phyloP scores from a whole-genome alignment of 2,113 vertebrate species.

The Sapajus apella region DNA sequence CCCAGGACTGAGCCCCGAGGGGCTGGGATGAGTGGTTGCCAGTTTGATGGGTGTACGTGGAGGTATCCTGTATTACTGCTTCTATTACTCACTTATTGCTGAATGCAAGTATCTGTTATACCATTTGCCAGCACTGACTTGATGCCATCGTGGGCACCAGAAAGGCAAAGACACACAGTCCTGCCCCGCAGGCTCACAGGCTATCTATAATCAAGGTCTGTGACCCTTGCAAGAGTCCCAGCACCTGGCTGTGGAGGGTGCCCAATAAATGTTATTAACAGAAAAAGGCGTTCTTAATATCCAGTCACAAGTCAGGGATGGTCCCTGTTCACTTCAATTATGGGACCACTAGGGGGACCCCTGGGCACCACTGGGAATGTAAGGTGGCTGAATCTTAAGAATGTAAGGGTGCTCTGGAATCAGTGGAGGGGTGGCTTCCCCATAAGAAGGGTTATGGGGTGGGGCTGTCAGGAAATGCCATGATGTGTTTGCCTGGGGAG shows the following conservation, averaged over 20 bases:
- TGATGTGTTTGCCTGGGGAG: background rate
- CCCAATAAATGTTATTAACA: background rate
- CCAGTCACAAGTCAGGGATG: too few species aligned
- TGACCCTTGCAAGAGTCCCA: background rate
- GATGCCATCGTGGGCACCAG: background rate
- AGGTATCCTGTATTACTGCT: background rate
- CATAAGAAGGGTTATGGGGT: rapidly evolving
- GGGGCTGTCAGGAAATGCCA: background rate
- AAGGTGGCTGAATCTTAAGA: background rate
- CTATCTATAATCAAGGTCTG: background rate
- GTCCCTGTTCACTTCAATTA: background rate
- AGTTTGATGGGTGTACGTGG: constrained; percentile 17
- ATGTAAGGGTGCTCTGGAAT: background rate
- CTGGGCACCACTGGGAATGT: background rate
- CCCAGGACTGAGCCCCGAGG: constrained; percentile 11
- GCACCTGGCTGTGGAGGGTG: background rate
- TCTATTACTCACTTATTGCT: background rate
- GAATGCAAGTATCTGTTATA: background rate
- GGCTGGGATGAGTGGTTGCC: constrained; percentile 39
- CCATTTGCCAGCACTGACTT: background rate
- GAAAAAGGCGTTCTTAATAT: background rate
- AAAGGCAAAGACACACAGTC: background rate
- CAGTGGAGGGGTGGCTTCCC: background rate
- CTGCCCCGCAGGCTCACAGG: background rate
- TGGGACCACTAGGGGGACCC: background rate